phyloP scores from a whole-genome alignment of 2,888 invertebrate species.

The Tenodera sinensis region DNA sequence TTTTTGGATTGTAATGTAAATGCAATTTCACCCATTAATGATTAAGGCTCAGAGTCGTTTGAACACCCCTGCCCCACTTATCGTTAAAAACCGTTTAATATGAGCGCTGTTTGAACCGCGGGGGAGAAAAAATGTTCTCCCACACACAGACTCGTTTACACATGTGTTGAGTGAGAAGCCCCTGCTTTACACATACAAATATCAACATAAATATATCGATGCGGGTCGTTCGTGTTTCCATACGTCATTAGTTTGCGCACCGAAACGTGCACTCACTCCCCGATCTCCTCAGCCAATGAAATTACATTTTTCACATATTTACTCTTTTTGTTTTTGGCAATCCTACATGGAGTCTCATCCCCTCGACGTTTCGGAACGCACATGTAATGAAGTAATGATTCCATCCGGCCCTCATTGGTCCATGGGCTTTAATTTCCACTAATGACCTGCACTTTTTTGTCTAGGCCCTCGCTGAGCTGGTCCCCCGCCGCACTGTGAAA shows the following conservation, averaged over 20 bases:
- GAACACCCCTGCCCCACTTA: background rate
- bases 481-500: background rate
- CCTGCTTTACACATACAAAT: background rate
- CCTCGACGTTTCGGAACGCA: background rate
- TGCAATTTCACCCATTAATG: background rate
- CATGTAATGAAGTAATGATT: conserved; percentile 12
- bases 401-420: conserved; percentile 1
- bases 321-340: background rate
- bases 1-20: background rate
- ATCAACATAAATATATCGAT: background rate
- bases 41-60: background rate
- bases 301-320: conserved; percentile 13
- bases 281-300: background rate
- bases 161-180: background rate
- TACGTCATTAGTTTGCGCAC: background rate
- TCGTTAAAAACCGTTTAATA: background rate
- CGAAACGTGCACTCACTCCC: background rate
- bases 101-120: background rate
- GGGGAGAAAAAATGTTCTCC: background rate
- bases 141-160: background rate
- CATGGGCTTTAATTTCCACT: conserved; percentile 14
- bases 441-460: conserved; percentile 13
- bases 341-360: background rate
- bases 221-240: background rate
- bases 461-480: background rate